These are phyloP conservation scores for Idaea aversata DNA, from an alignment of 2,888 invertebrate species.

Conservation along the genomic window DNA sequence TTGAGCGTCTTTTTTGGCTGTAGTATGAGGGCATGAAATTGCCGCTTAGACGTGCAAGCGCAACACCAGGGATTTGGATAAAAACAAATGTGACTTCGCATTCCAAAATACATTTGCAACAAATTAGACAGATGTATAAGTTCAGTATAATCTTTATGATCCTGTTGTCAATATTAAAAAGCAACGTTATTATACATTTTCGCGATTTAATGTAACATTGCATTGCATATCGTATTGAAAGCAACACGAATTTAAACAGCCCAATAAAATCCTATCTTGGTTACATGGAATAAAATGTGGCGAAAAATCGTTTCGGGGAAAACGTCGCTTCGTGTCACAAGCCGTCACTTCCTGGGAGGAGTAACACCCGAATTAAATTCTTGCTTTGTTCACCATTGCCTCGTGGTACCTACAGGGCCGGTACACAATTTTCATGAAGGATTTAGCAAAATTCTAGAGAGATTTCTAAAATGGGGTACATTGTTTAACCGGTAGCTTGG, in stretches of 20 bases:
- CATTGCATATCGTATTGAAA: conserved; percentile 21
- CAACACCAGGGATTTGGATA: too few species aligned
- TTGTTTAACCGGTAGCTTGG: conserved; percentile 39
- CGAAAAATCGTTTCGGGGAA: conserved; percentile 49
- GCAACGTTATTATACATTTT: neutral
- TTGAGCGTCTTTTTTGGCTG: neutral
- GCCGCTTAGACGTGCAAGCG: too few species aligned
- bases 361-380: conserved; percentile 75
- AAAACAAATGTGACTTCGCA: too few species aligned
- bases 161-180: neutral
- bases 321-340: conserved; percentile 61
- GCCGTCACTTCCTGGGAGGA: conserved; percentile 58
- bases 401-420: conserved; percentile 30
- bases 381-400: conserved; percentile 51
- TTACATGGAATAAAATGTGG: conserved; percentile 50
- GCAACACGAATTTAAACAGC: conserved; percentile 32
- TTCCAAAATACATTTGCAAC: neutral
- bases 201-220: conserved; percentile 13
- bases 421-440: conserved; percentile 49
- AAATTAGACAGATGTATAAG: neutral
- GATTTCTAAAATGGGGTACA: conserved; percentile 50
- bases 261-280: conserved; percentile 48
- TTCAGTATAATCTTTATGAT: neutral
- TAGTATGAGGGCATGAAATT: neutral
- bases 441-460: conserved; percentile 44